phyloP scores from a whole-genome alignment of 1,140 invertebrate genomes.

The Tetramorium simillimum region DNA sequence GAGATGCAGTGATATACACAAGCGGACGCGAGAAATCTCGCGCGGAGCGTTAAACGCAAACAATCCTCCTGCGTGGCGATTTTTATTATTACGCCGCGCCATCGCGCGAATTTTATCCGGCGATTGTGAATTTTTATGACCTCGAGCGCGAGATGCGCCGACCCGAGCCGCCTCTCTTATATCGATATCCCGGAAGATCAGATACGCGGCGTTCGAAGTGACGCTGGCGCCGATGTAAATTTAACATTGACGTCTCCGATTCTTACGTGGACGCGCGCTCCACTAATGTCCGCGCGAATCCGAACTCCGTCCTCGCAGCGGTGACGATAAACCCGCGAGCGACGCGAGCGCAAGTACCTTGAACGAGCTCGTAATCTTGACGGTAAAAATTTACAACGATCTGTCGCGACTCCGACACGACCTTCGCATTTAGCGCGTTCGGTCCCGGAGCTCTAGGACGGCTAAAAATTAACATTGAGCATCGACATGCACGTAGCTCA shows the following conservation, averaged over 20 bases:
- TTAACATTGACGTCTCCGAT: constrained; percentile 13
- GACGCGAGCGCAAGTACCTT: not conserved
- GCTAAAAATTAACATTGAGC: not conserved
- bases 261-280: not conserved
- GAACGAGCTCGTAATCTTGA: constrained; percentile 1
- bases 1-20: not conserved
- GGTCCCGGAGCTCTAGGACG: not conserved
- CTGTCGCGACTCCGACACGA: not conserved
- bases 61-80: not conserved
- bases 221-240: constrained; percentile 21
- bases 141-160: not conserved
- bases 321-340: not conserved
- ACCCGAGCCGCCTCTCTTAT: not conserved
- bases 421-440: not conserved
- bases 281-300: not conserved
- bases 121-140: not conserved
- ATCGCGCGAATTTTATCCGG: not conserved
- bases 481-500: not conserved
- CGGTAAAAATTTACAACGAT: constrained; percentile 7
- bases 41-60: not conserved
- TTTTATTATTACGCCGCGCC: not conserved
- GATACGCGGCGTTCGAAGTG: not conserved
- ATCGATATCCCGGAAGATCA: not conserved
- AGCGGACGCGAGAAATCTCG: not conserved
- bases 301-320: not conserved